Evolutionary conservation across 2,113 vertebrate genomes (phyloP).

Genomic region (Pollachius pollachius): DNA sequence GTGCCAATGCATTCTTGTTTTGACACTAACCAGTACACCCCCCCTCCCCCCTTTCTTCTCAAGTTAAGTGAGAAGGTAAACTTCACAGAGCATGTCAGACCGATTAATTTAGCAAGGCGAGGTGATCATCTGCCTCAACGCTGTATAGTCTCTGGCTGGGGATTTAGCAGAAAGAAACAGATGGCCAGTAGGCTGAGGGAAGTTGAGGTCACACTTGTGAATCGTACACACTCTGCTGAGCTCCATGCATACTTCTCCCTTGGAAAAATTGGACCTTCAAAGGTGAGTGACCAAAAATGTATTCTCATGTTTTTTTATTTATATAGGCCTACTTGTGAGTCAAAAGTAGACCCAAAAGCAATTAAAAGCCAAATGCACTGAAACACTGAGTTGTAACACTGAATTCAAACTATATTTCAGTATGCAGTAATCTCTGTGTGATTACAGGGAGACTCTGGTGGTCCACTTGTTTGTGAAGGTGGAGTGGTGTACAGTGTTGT

Average conservation of each 20-base stretch:
- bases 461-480: conserved; percentile 76
- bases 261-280: conserved; percentile 59
- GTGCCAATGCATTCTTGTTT: too few relatives aligned
- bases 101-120: conserved; percentile 23
- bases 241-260: conserved; percentile 64
- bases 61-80: conserved; percentile 70
- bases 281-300: conserved; percentile 18
- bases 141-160: conserved; percentile 79
- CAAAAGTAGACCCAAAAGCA: too few relatives aligned
- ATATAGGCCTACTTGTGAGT: too few relatives aligned
- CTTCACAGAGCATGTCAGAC: conserved; percentile 47
- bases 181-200: conserved; percentile 53
- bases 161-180: rapidly evolving
- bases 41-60: not conserved
- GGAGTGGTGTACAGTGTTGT: conserved; percentile 72
- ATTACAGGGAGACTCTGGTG: conserved; percentile 81
- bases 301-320: not conserved
- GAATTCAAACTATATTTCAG: not conserved
- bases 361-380: not conserved
- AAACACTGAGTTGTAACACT: not conserved
- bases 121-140: conserved; percentile 8
- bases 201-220: conserved; percentile 51
- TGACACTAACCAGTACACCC: too few relatives aligned
- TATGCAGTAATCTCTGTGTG: not conserved
- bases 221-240: not conserved